phyloP scores from a whole-genome alignment of 2,888 invertebrate species.

The Clusia tigrina region DNA sequence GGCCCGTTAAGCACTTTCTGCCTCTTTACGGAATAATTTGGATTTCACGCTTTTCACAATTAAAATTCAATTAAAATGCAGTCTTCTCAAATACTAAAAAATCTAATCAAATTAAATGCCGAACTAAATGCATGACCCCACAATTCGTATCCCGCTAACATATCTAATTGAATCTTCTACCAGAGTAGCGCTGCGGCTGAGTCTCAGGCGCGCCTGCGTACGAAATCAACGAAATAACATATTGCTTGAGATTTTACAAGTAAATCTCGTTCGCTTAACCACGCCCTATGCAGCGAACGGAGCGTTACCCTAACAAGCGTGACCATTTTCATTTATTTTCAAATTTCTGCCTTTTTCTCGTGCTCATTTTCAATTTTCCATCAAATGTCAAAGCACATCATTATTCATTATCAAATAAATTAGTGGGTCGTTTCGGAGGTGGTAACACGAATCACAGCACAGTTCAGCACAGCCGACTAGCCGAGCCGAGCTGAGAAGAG shows the following conservation, averaged over 20 bases:
- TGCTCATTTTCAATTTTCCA: background rate
- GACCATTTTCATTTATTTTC: background rate
- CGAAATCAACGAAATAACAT: background rate
- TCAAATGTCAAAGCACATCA: conserved; percentile 54
- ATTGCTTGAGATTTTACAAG: too few species aligned
- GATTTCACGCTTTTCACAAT: conserved; percentile 8
- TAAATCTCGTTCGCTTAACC: conserved; percentile 4
- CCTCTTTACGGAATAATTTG: background rate
- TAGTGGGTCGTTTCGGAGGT: conserved; percentile 27
- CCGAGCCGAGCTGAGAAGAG: too few species aligned
- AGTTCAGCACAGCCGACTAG: too few species aligned
- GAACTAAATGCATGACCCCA: background rate
- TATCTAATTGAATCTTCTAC: conserved; percentile 23
- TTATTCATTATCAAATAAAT: conserved; percentile 52
- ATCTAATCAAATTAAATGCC: conserved; percentile 7
- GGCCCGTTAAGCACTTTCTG: too few species aligned
- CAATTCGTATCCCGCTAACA: conserved; percentile 1
- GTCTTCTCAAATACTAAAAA: background rate
- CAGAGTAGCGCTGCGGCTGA: conserved; percentile 42
- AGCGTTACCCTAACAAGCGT: background rate
- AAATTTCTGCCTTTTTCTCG: background rate
- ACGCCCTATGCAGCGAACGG: background rate
- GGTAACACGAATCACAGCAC: background rate
- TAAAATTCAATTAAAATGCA: conserved; percentile 8
- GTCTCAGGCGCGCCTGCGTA: background rate